A percentile compares a stretch with the other conserved stretches of the same genome.
phyloP scores from a whole-genome alignment of 2,113 vertebrate species.

The Poecilia latipinna region DNA sequence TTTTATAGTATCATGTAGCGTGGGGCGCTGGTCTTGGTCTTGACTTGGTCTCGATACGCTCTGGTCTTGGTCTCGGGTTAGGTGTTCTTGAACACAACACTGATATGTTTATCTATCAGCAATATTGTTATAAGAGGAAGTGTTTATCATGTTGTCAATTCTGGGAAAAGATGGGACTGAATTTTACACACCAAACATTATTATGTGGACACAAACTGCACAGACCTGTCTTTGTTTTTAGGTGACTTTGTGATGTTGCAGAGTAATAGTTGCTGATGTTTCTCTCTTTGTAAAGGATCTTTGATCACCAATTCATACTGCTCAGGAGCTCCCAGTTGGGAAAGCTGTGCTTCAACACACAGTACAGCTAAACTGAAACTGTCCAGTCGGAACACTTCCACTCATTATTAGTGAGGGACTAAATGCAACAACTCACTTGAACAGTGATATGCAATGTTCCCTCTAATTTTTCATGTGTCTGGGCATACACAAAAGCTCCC shows the following conservation, averaged over 20 bases:
- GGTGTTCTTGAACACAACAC: no score
- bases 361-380: neutral
- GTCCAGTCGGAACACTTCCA: neutral
- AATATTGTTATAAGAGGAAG: neutral
- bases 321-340: slow-evolving; percentile 29
- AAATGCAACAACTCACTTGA: neutral
- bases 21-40: no score
- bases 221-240: neutral
- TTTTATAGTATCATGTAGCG: no score
- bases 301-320: slow-evolving; percentile 24
- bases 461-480: no score
- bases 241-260: neutral
- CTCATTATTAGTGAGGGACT: neutral
- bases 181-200: no score
- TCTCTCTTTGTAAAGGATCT: slow-evolving; percentile 13
- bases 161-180: no score
- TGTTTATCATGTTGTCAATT: neutral
- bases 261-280: slow-evolving; percentile 26
- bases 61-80: no score
- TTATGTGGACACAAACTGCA: no score
- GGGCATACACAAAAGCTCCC: no score
- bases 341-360: no score
- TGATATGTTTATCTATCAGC: neutral
- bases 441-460: no score
- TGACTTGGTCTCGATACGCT: no score